Evolutionary conservation across 2,888 invertebrate genomes (phyloP), one percentile per base, ranked within the genome.

Genomic region (Acanthococcus lagerstroemiae): DNA sequence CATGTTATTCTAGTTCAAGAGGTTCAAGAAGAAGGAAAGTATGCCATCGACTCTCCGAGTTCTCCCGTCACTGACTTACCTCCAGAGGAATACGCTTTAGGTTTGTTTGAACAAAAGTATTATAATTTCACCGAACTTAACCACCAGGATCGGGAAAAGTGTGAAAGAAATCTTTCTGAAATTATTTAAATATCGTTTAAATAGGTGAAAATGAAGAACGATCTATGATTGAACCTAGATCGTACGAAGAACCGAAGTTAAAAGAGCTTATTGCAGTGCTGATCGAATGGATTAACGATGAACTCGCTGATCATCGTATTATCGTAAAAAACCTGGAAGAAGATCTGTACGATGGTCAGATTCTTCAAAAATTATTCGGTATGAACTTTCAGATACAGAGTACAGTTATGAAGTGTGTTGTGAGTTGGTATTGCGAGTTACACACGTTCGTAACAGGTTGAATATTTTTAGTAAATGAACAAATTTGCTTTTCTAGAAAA

Each of bases 251-350:
- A 76, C 86, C 90, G 0, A 88, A 90, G 76, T 83, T 96, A 0
- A 83, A 84, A 69, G 90, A 93, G 72, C 80, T 96, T 44, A 86
- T 91, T 61, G 83, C 83, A 72, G 87, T 95, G 45, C 79, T 99
- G 56, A 88, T 95, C 72, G 95, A 96, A 72, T 99, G 99, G 99
- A 90, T 99, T 65, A 99, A 99, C 77, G 95, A 97, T 79, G 97
- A 95, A 77, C 79, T 99, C 65, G 95, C 96, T 0, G 84, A 88
- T 70, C 93, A 97, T 73, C 82, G 99, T 73, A 99, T 99, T 69
- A 95, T 99, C 73, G 96, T 99, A 0, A 92, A 96, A 77, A 87
- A 94, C 72, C 85, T 99, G 55, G 91, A 91, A 71, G 95, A 97
- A 77, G 97, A 99, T 79, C 81, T 99, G 70, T 99, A 95, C 77